Percentiles rank a stretch among this genome's conserved stretches.
Conservation (phyloP, 2,888 invertebrate species). For the Drosophila mettleri region DNA sequence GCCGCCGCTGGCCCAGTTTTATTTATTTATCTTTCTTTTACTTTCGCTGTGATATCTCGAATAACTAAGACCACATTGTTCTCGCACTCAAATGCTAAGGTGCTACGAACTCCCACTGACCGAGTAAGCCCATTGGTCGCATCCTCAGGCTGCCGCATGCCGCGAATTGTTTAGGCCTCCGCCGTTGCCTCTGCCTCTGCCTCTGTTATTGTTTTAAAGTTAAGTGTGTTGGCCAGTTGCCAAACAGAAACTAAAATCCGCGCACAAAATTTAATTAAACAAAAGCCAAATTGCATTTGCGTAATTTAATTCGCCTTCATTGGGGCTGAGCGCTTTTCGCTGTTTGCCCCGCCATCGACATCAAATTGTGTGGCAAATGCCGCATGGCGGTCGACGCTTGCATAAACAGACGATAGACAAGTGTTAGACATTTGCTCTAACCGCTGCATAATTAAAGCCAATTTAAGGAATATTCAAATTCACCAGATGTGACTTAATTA, state of each 20-base stretch:
- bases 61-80: slow-evolving; percentile 13
- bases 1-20: slow-evolving; percentile 34
- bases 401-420: slow-evolving; percentile 27
- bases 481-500: slow-evolving; percentile 14
- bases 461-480: slow-evolving; percentile 27
- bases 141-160: slow-evolving; percentile 48
- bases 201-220: slow-evolving; percentile 34
- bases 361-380: slow-evolving; percentile 35
- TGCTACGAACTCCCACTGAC: slow-evolving; percentile 69
- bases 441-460: slow-evolving; percentile 22
- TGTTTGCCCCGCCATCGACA: slow-evolving; percentile 22
- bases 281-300: slow-evolving; percentile 43
- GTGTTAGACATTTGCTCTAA: slow-evolving; percentile 14
- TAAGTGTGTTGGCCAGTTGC: slow-evolving; percentile 47
- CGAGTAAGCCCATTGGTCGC: slow-evolving; percentile 43
- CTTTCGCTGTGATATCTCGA: slow-evolving; percentile 23
- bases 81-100: slow-evolving; percentile 58
- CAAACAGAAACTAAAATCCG: slow-evolving; percentile 15
- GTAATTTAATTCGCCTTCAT: slow-evolving; percentile 44
- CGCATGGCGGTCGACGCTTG: slow-evolving; percentile 20
- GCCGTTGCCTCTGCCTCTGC: background rate
- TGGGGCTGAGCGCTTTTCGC: slow-evolving; percentile 19
- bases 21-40: background rate
- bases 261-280: slow-evolving; percentile 48
- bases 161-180: slow-evolving; percentile 27